Evolutionary conservation across 2,797 vertebrate genomes (phyloP).

Genomic region (Rhadinocentrus ornatus): DNA sequence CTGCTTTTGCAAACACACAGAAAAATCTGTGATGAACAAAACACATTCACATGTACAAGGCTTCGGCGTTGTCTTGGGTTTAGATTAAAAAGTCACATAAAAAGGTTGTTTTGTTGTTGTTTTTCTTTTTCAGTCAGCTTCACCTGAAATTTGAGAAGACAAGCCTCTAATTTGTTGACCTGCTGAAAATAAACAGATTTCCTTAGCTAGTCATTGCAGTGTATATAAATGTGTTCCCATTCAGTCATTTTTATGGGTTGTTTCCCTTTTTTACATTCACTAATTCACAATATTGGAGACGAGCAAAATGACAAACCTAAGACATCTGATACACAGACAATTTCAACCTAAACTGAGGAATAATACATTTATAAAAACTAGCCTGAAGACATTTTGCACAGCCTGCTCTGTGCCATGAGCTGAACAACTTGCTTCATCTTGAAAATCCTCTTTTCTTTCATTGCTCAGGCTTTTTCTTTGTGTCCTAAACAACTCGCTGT

Average conservation of each 20-base stretch:
- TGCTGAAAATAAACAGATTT: conserved; percentile 16
- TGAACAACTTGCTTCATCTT: conserved; percentile 54
- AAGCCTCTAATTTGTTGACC: conserved; percentile 24
- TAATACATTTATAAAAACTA: conserved; percentile 4
- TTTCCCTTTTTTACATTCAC: background rate
- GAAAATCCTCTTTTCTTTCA: conserved; percentile 71
- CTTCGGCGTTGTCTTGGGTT: no score
- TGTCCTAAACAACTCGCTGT: conserved; percentile 57
- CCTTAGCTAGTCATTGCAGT: background rate
- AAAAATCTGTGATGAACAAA: no score
- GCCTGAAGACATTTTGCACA: conserved; percentile 8
- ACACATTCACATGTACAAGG: no score
- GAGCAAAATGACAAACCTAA: background rate
- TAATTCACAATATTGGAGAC: background rate
- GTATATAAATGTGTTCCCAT: no score
- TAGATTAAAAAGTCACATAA: no score
- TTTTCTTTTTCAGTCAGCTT: background rate
- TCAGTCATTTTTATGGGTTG: background rate
- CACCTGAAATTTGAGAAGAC: conserved; percentile 13
- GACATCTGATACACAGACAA: background rate
- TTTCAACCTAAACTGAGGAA: background rate
- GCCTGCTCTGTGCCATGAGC: conserved; percentile 24
- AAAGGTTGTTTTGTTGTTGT: no score
- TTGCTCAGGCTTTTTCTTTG: conserved; percentile 32
- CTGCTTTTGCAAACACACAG: no score